Base-by-base conservation (phyloP, 2,888 invertebrate genomes). In the Aethes cnicana region DNA sequence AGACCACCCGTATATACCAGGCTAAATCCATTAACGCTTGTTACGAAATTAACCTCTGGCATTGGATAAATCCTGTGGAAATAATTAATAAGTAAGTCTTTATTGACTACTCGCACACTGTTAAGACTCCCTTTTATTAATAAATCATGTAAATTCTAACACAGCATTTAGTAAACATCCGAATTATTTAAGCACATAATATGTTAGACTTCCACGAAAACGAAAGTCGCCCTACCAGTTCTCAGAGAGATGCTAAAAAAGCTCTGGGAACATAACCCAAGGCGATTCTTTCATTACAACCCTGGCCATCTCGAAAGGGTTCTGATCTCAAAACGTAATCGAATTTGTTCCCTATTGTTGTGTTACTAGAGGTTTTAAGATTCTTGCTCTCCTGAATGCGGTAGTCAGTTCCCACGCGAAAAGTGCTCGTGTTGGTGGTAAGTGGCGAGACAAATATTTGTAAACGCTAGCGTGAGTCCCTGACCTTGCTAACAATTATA, bases 401-500 rank as follows among this genome's bases (percentile, higher is more conserved):
- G 39, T 9, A 39, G 39, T 25, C 23, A 62, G 73, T 85, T 88
- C 87, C 86, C 87, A 88, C 87, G 85, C 81, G 75, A 81, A 82
- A 81, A 72, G 66, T 73, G 57, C 60, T 71, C 65, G 68, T 70
- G 63, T 57, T 74, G 70, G 78, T 79, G 79, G 79, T 75, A 81
- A 85, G 80, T 84, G 78, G 70, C 56, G 73, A 82, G 80, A 82
- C 82, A 84, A 88, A 87, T 86, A 85, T 88, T 86, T 83, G 84
- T 85, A 77, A 74, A 78, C 69, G 64, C 65, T 67, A 67, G 67
- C 61, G 68, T 68, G 63, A 72, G 74, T 62, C 71, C 72, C 66
- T 74, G 79, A 79, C 80, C 79, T 78, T 82, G 76, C 66, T 50
- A 39, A 28, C 17, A 42, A 17, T 21, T 16, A 14, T 28, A 16